These are phyloP conservation scores for Gavia stellata DNA, from an alignment of 2,113 vertebrate species.

Conservation along the genomic window DNA sequence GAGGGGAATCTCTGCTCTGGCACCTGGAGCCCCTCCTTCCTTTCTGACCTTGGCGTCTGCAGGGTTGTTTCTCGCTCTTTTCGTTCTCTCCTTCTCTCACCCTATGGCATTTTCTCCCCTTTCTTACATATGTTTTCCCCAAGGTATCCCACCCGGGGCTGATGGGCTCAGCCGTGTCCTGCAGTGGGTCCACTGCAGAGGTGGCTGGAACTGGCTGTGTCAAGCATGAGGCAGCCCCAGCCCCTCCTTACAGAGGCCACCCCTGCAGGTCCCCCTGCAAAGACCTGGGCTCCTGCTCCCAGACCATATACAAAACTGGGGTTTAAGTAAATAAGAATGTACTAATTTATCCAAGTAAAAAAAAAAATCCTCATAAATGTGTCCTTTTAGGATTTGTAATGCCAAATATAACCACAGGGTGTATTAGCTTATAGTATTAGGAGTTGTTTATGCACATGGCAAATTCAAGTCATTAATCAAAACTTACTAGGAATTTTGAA, in stretches of 20 bases:
- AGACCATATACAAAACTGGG: background rate
- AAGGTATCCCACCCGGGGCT: rapidly evolving
- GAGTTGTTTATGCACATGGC: background rate
- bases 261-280: background rate
- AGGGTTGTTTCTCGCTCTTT: background rate
- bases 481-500: background rate
- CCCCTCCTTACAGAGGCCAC: background rate
- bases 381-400: background rate
- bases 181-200: background rate
- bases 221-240: rapidly evolving
- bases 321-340: background rate
- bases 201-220: background rate
- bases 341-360: background rate
- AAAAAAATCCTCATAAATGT: background rate
- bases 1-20: background rate
- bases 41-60: background rate
- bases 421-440: background rate
- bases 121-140: background rate
- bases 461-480: background rate
- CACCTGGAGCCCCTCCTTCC: background rate
- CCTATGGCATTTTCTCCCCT: background rate
- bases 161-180: background rate
- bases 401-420: background rate
- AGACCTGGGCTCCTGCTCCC: background rate
- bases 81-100: background rate